Base-by-base conservation (phyloP, 2,113 vertebrate species). In the Pterocles orientalis region DNA sequence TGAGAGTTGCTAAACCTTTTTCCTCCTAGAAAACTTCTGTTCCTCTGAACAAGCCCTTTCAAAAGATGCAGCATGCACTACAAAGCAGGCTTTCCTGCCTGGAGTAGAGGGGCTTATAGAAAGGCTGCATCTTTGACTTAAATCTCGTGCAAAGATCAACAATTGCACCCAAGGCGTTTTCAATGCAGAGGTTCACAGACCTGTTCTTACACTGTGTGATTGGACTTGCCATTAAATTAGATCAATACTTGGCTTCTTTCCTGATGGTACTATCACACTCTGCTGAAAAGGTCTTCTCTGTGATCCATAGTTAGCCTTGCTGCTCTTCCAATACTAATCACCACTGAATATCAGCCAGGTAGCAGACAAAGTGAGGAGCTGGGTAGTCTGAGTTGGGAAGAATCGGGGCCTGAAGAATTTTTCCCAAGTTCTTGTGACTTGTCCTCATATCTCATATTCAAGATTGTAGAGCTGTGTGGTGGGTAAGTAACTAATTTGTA, bases 231-330 rank as follows among this genome's bases (percentile, higher is more conserved):
- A 17, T 86, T 88, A 62, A 80, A 75, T 82, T 28, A 72, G 36
- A 80, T 96, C 95, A 82, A 91, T 96, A 85, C 21, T 73, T 91
- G 93, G 50, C 76, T 92, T 76, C 69, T 73, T 84, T 95, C 65
- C 47, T 77, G 54, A 41, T 69, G 50, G 50, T 70, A 24, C 26
- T 79, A n/a, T 70, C 51, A 10, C 28, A 23, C 8, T 47, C 71
- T 68, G 41, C 50, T 87, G 51, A 85, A 82, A 75, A 84, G 86
- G 33, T 64, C 26, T 84, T 75, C 73, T 73, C 66, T 73, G 50
- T 85, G 73, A 89, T 73, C 43, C 29, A 6, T 89, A 91, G 89
- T 80, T 78, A 83, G 51, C 26, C 47, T 54, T 72, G 41, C 53
- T 84, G 41, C 36, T 92, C 14, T 83, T 72, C 28, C 47, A 29